phyloP scores from a whole-genome alignment of 2,797 vertebrate genomes.

The Sebastes nivosus region DNA sequence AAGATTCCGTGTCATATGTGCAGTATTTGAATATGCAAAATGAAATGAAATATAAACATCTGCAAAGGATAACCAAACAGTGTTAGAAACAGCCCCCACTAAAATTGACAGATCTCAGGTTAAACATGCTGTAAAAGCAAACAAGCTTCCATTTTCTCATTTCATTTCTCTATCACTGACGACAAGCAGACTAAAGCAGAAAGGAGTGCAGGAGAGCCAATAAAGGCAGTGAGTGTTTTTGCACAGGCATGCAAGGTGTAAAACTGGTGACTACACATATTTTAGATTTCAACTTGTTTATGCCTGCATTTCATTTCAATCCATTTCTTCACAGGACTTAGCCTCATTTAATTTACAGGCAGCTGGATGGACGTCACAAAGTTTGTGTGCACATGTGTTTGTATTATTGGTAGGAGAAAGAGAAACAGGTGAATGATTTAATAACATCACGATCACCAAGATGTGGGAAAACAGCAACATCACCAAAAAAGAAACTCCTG shows the following conservation, averaged over 20 bases:
- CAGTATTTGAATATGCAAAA: conserved; percentile 39
- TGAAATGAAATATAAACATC: conserved; percentile 26
- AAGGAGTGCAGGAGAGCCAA: conserved; percentile 11
- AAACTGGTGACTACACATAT: conserved; percentile 17
- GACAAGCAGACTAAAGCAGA: conserved; percentile 13
- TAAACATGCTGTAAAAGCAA: conserved; percentile 28
- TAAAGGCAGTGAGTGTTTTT: background rate
- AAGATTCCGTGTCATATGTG: conserved; percentile 18
- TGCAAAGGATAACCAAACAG: background rate
- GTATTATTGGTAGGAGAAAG: background rate
- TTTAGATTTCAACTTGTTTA: conserved; percentile 3
- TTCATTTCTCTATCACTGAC: conserved; percentile 6
- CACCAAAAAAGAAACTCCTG: background rate
- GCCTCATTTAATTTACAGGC: background rate
- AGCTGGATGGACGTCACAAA: background rate
- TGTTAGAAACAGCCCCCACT: background rate
- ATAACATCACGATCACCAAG: background rate
- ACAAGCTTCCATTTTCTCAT: conserved; percentile 16
- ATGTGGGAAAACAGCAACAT: background rate
- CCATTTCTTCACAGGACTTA: background rate
- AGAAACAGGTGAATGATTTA: background rate
- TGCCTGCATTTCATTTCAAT: conserved; percentile 9
- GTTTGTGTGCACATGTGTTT: background rate
- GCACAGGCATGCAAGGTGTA: background rate
- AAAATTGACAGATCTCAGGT: background rate